Evolutionary conservation across 2,797 vertebrate genomes (phyloP).

Genomic region (Aselliscus stoliczkanus): DNA sequence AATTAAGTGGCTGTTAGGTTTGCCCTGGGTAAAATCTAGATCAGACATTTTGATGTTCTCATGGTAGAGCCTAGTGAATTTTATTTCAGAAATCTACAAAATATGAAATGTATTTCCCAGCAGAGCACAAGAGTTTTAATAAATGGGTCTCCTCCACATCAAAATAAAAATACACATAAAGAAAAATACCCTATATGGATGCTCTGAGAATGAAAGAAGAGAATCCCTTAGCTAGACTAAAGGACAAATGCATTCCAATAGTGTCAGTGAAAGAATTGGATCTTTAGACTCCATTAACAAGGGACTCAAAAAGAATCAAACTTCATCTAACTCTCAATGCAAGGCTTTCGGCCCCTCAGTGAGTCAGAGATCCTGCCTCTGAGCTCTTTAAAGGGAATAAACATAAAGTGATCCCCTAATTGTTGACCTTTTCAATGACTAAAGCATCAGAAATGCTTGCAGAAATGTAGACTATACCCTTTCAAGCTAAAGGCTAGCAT

Average conservation of each 20-base stretch:
- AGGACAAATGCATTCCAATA: not conserved
- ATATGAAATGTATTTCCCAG: not conserved
- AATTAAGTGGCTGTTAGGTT: conserved; percentile 14
- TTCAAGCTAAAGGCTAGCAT: not conserved
- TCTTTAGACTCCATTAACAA: not conserved
- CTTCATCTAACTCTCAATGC: not conserved
- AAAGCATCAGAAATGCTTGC: not conserved
- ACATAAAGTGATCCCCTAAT: not conserved
- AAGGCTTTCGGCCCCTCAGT: not conserved
- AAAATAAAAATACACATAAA: conserved; percentile 47
- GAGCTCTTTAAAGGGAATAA: conserved; percentile 21
- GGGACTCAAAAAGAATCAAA: not conserved
- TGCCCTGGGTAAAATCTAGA: not conserved
- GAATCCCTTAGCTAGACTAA: conserved; percentile 14
- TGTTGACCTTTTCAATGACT: not conserved
- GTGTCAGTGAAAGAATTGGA: not conserved
- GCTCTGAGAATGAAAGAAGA: conserved; percentile 31
- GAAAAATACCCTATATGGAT: not conserved
- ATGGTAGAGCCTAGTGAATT: not conserved
- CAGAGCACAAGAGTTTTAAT: not conserved
- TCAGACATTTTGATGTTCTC: not conserved
- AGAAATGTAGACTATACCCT: not conserved
- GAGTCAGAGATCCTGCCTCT: not conserved
- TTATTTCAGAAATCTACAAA: not conserved
- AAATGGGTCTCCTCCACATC: not conserved